A percentile compares a stretch with the other conserved stretches of the same genome.
These are phyloP conservation scores for Ondatra zibethicus DNA, from an alignment of 2,113 vertebrate genomes.

Conservation along the genomic window DNA sequence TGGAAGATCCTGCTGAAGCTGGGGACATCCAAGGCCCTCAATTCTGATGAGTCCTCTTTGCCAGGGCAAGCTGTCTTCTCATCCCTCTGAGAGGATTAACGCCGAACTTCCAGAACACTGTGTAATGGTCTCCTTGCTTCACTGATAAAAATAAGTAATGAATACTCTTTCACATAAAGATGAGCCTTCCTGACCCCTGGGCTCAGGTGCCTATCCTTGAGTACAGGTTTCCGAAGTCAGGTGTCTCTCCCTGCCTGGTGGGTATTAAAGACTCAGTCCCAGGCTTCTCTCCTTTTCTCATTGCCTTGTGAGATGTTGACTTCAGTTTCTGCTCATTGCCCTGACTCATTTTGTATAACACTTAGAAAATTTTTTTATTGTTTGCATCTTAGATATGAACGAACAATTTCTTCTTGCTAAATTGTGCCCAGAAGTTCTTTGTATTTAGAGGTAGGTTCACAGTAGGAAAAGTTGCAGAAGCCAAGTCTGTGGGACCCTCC, in stretches of 20 bases:
- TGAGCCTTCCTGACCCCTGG: background rate
- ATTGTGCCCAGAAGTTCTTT: background rate
- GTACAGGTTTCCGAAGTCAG: background rate
- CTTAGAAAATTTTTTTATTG: background rate
- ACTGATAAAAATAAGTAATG: background rate
- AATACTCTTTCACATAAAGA: background rate
- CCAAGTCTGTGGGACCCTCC: background rate
- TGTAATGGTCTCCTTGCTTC: background rate
- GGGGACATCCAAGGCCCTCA: background rate
- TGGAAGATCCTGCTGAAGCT: background rate
- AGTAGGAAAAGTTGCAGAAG: background rate
- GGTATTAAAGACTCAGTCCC: background rate
- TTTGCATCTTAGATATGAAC: background rate
- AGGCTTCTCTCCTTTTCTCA: background rate
- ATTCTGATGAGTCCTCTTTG: background rate
- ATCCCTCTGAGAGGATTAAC: background rate
- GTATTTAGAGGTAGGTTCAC: background rate
- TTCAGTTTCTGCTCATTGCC: background rate
- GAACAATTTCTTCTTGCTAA: background rate
- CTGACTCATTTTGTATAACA: slow-evolving; percentile 12
- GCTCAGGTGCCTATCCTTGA: background rate
- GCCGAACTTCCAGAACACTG: background rate
- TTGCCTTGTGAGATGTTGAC: background rate
- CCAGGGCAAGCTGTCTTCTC: background rate
- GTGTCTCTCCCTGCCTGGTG: background rate